These are phyloP conservation scores for Zosterops pallidus DNA, from an alignment of 2,113 vertebrate genomes.

Conservation along the genomic window DNA sequence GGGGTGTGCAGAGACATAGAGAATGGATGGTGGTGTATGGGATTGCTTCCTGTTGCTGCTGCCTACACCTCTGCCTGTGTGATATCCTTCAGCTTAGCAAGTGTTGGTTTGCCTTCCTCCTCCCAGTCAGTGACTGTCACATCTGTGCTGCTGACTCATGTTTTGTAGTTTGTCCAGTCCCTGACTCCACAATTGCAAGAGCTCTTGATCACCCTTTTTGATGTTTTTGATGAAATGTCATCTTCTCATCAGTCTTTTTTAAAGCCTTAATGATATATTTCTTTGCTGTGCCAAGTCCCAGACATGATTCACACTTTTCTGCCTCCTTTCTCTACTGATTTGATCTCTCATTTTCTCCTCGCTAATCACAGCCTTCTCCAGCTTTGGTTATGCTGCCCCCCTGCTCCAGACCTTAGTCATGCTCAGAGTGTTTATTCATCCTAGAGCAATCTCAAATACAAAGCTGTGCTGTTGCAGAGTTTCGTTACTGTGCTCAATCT, in stretches of 20 bases:
- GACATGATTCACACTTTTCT: background rate
- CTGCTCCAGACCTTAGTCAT: conserved; percentile 61
- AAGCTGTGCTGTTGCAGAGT: background rate
- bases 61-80: background rate
- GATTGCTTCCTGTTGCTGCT: background rate
- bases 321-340: conserved; percentile 3
- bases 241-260: background rate
- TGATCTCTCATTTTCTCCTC: conserved; percentile 19
- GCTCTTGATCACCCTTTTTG: background rate
- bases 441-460: background rate
- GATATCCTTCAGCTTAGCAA: background rate
- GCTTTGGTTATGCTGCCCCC: conserved; percentile 68
- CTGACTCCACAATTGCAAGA: background rate
- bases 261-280: background rate
- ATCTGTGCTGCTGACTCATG: background rate
- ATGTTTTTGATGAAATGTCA: background rate
- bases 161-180: background rate
- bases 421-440: conserved; percentile 31
- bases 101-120: background rate
- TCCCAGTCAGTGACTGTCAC: background rate
- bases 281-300: background rate
- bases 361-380: conserved; percentile 22
- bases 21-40: background rate
- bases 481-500: background rate
- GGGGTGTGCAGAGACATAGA: accelerated